phyloP scores from a whole-genome alignment of 2,797 vertebrate genomes.

The Myotis daubentonii region DNA sequence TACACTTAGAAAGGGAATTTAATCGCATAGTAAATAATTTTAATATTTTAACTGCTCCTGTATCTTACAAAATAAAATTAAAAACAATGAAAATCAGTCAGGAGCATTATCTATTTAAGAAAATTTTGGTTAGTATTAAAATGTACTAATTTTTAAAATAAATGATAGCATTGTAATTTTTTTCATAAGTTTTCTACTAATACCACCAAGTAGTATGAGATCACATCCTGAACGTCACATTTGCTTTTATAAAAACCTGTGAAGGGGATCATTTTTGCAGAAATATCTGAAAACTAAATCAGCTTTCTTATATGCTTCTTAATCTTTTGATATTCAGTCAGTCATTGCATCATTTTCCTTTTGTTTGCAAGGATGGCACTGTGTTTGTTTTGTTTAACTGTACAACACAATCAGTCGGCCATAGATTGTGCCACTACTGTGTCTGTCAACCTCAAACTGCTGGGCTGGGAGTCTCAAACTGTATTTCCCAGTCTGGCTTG shows the following conservation, averaged over 20 bases:
- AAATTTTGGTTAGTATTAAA: neutral
- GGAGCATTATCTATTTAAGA: neutral
- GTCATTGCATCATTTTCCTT: neutral
- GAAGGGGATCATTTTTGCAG: neutral
- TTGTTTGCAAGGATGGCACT: neutral
- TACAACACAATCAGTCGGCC: neutral
- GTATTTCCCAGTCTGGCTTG: neutral
- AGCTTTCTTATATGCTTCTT: neutral
- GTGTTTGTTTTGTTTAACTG: neutral
- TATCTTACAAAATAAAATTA: neutral
- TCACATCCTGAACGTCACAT: neutral
- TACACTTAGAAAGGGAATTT: neutral
- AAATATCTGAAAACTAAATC: neutral
- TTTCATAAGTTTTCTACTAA: neutral
- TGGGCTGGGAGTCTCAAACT: neutral
- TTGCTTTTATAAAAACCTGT: neutral
- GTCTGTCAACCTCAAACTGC: neutral
- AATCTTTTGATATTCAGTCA: neutral
- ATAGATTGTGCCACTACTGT: neutral
- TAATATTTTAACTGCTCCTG: neutral
- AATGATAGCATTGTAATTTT: neutral
- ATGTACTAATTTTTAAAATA: slow-evolving; percentile 3
- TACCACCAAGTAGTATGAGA: neutral
- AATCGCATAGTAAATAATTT: slow-evolving; percentile 10
- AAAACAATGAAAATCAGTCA: neutral